These are phyloP conservation scores for Triplophysa tibetana DNA, from an alignment of 2,113 vertebrate genomes.

Conservation along the genomic window DNA sequence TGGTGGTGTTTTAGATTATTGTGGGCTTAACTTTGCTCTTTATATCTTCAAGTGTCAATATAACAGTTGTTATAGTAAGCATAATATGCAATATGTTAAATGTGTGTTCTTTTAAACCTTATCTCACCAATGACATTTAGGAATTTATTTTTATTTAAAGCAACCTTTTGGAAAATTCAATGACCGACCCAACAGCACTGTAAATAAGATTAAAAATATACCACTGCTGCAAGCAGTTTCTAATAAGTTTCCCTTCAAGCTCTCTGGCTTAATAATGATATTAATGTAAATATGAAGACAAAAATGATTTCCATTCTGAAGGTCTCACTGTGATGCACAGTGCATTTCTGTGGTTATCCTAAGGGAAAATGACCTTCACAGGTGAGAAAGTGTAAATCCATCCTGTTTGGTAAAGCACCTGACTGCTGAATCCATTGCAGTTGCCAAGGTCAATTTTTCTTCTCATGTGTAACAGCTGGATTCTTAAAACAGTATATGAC, in stretches of 20 bases:
- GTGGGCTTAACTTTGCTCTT: neutral
- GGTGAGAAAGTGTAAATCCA: neutral
- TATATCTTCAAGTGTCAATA: neutral
- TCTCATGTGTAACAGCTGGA: neutral
- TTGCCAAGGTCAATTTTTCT: neutral
- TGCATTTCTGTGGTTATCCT: neutral
- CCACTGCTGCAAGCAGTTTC: neutral
- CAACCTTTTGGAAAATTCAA: neutral
- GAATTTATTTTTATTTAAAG: neutral
- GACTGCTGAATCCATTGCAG: constrained; percentile 2
- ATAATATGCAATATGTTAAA: neutral
- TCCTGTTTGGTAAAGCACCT: neutral
- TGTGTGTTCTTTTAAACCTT: neutral
- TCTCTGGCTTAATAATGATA: neutral
- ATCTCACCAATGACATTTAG: neutral
- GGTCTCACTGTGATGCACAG: neutral
- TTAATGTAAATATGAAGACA: neutral
- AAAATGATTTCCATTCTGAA: neutral
- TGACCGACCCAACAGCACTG: neutral
- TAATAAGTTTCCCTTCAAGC: neutral
- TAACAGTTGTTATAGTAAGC: neutral
- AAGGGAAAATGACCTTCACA: neutral
- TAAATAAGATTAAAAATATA: neutral
- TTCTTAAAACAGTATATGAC: constrained; percentile 11
- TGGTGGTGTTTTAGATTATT: neutral